Conservation (phyloP, 2,113 vertebrate species). For the Microcebus lehilahytsara region DNA sequence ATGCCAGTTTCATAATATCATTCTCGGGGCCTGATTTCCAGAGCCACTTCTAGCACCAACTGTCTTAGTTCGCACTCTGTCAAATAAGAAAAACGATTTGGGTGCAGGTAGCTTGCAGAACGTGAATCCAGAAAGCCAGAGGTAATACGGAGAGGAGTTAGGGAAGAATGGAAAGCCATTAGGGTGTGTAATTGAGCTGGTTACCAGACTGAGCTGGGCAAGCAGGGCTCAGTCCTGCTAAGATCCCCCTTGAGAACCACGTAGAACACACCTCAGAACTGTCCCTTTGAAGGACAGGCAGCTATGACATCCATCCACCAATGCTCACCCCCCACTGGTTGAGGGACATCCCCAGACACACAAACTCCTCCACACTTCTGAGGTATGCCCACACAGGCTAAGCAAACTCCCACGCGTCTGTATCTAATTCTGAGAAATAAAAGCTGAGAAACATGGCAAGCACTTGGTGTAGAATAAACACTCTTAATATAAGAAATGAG, state of each 20-base stretch:
- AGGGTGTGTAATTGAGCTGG: neutral
- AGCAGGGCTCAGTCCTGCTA: neutral
- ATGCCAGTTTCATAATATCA: neutral
- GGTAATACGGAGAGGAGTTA: neutral
- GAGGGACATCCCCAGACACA: neutral
- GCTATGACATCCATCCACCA: too few relatives aligned
- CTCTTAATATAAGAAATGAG: neutral
- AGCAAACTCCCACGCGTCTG: neutral
- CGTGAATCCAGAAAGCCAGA: neutral
- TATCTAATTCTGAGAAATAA: neutral
- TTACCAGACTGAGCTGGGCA: neutral
- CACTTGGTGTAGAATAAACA: neutral
- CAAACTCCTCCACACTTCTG: neutral
- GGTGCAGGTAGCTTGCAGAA: neutral
- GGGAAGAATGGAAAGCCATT: neutral
- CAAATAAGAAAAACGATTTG: neutral
- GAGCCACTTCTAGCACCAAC: neutral
- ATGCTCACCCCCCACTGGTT: neutral
- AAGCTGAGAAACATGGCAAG: neutral
- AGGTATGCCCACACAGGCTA: neutral
- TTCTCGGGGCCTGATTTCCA: neutral
- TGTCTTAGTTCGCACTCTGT: neutral
- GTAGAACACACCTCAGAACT: neutral
- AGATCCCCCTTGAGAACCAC: neutral
- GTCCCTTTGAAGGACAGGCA: neutral